These are phyloP conservation scores for Germaria angustata DNA, from an alignment of 2,888 invertebrate genomes.

Conservation along the genomic window DNA sequence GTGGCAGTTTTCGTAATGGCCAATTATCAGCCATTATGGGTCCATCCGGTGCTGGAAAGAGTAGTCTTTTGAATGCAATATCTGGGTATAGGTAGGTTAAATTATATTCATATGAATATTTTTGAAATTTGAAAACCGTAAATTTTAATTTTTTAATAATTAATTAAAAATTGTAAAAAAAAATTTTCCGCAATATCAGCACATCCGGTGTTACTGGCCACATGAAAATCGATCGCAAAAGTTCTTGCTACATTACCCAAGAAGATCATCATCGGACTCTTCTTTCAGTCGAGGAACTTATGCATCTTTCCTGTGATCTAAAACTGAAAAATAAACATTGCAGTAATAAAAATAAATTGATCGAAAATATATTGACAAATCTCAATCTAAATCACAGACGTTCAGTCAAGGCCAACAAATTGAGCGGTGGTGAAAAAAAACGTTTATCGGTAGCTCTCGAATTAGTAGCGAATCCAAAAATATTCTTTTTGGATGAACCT, in stretches of 20 bases:
- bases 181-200: no score
- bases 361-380: slow-evolving; percentile 77
- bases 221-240: slow-evolving; percentile 86
- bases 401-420: slow-evolving; percentile 79
- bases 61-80: slow-evolving; percentile 87
- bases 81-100: slow-evolving; percentile 85
- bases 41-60: slow-evolving; percentile 88
- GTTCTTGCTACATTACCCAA: slow-evolving; percentile 92
- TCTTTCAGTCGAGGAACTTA: slow-evolving; percentile 87
- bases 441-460: slow-evolving; percentile 90
- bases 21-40: slow-evolving; percentile 86
- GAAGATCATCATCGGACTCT: slow-evolving; percentile 87
- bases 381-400: slow-evolving; percentile 78
- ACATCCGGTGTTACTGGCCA: slow-evolving; percentile 85
- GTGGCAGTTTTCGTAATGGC: slow-evolving; percentile 84
- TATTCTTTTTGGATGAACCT: slow-evolving; percentile 91
- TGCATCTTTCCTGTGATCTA: slow-evolving; percentile 88
- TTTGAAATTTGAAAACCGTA: no score
- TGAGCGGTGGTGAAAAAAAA: slow-evolving; percentile 91
- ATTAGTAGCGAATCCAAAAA: slow-evolving; percentile 90
- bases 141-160: no score
- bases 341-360: slow-evolving; percentile 72
- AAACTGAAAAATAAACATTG: slow-evolving; percentile 81
- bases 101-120: no score
- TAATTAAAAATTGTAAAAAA: no score